phyloP scores from a whole-genome alignment of 2,797 vertebrate genomes.

The Sebastes nivosus region DNA sequence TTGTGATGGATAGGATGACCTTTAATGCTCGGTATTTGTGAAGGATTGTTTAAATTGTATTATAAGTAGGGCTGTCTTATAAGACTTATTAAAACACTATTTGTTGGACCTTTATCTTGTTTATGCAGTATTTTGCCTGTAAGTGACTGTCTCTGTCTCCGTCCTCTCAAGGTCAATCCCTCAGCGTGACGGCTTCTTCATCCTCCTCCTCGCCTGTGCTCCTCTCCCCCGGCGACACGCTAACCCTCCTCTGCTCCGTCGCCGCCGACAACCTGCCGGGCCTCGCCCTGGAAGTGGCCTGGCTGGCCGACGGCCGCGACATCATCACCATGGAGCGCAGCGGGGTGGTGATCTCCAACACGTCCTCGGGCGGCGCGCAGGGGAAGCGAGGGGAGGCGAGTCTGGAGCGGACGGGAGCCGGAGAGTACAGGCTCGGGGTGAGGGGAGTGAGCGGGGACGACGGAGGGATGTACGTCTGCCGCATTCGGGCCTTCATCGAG shows the following conservation, averaged over 20 bases:
- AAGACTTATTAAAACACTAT: not conserved
- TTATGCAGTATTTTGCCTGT: not conserved
- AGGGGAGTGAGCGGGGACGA: constrained; percentile 82
- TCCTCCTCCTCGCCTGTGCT: constrained; percentile 43
- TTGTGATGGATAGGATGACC: not conserved
- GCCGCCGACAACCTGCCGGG: constrained; percentile 81
- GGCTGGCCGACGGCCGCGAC: constrained; percentile 84
- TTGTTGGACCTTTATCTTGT: not conserved
- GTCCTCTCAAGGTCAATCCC: constrained; percentile 80
- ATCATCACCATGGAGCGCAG: constrained; percentile 84
- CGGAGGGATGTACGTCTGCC: constrained; percentile 87
- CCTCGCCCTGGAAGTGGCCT: constrained; percentile 85
- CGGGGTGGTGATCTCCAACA: constrained; percentile 83
- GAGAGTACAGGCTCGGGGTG: constrained; percentile 84
- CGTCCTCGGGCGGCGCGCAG: constrained; percentile 48
- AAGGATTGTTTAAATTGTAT: not conserved
- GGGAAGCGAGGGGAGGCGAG: constrained; percentile 57
- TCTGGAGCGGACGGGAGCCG: constrained; percentile 77
- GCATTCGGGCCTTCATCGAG: constrained; percentile 84
- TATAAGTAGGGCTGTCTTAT: too few relatives aligned
- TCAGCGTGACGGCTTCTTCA: constrained; percentile 78
- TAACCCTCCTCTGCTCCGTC: constrained; percentile 88
- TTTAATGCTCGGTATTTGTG: not conserved
- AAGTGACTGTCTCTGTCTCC: constrained; percentile 16
- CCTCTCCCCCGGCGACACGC: constrained; percentile 80